Percentiles rank a stretch among this genome's conserved stretches.
phyloP scores from a whole-genome alignment of 2,113 vertebrate genomes.

The Periophthalmodon schlosseri region DNA sequence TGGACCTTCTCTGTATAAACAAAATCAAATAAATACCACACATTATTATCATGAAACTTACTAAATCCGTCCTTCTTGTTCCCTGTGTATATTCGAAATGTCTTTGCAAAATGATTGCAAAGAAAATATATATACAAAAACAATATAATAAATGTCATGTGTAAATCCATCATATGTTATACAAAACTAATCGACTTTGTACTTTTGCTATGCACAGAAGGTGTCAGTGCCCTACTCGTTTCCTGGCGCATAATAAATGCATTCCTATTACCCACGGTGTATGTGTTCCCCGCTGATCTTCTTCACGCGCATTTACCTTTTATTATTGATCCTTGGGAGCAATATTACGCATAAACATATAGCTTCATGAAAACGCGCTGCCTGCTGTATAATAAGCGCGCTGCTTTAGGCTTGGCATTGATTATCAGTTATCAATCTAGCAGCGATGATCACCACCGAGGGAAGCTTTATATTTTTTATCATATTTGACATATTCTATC shows the following conservation, averaged over 20 bases:
- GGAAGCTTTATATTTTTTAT: slow-evolving; percentile 51
- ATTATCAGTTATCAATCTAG: slow-evolving; percentile 26
- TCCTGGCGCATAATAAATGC: slow-evolving; percentile 6
- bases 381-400: slow-evolving; percentile 9
- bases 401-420: slow-evolving; percentile 17
- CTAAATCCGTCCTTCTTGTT: neutral
- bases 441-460: slow-evolving; percentile 33
- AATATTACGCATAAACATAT: slow-evolving; percentile 3
- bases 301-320: slow-evolving; percentile 10
- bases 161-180: neutral
- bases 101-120: no score
- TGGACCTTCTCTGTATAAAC: neutral
- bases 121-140: no score
- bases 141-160: neutral
- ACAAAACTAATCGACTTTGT: neutral
- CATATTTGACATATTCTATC: slow-evolving; percentile 42
- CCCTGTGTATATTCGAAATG: neutral
- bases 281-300: slow-evolving; percentile 3
- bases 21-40: neutral
- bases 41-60: neutral
- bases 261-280: neutral
- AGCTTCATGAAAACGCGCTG: neutral
- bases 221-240: neutral
- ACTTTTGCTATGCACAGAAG: neutral
- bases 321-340: slow-evolving; percentile 1